Conservation (phyloP, 1,140 invertebrate species). For the Belonocnema kinseyi region DNA sequence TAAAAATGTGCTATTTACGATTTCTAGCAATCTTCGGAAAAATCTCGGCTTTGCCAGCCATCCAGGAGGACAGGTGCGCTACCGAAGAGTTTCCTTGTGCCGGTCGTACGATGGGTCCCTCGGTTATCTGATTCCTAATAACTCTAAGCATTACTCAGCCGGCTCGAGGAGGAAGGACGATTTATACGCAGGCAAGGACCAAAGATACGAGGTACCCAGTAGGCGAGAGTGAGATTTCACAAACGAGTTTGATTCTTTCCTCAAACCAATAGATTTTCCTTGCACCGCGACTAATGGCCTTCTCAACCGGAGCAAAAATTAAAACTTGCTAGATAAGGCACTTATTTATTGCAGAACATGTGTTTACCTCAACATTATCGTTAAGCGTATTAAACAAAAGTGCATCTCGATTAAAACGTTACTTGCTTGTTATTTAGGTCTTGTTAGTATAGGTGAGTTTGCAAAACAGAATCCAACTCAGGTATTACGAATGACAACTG, state of each 20-base stretch:
- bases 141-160: constrained; percentile 57
- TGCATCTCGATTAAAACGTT: not conserved
- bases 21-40: constrained; percentile 58
- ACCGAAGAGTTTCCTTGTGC: constrained; percentile 59
- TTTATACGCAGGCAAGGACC: constrained; percentile 61
- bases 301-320: constrained; percentile 25
- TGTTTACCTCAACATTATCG: constrained; percentile 29
- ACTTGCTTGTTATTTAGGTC: constrained; percentile 8
- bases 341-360: constrained; percentile 23
- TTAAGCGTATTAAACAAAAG: constrained; percentile 23
- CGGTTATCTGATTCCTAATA: constrained; percentile 65
- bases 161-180: constrained; percentile 51
- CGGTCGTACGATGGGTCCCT: constrained; percentile 51
- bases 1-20: constrained; percentile 61
- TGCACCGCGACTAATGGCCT: constrained; percentile 27
- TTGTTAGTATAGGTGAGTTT: no score
- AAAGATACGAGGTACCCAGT: constrained; percentile 54
- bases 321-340: constrained; percentile 7
- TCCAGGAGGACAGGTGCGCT: constrained; percentile 61
- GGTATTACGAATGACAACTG: no score
- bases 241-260: constrained; percentile 56
- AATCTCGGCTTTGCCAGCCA: constrained; percentile 49
- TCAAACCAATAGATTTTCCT: constrained; percentile 38
- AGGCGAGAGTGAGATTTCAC: constrained; percentile 53
- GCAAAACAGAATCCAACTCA: no score